These are phyloP conservation scores for Paraplagusia blochii DNA, from an alignment of 2,113 vertebrate species.

Conservation along the genomic window DNA sequence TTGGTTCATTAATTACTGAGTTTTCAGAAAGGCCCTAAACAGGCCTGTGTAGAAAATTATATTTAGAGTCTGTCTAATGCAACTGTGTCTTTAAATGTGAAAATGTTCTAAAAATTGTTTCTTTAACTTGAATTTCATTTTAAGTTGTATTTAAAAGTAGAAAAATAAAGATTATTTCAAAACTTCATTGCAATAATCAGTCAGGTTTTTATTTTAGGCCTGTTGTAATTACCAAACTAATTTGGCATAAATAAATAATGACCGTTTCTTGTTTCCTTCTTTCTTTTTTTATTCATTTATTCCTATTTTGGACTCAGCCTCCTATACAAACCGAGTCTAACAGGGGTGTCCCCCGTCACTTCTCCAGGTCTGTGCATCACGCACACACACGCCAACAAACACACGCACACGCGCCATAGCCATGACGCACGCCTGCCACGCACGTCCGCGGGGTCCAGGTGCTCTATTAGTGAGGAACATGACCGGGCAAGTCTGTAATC, in stretches of 20 bases:
- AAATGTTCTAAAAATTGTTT: no score
- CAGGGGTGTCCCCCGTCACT: slow-evolving; percentile 53
- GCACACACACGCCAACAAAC: slow-evolving; percentile 14
- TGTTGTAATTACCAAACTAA: no score
- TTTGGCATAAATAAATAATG: no score
- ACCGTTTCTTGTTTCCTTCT: no score
- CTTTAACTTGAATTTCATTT: no score
- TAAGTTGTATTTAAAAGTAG: no score
- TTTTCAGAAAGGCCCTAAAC: slow-evolving; percentile 5
- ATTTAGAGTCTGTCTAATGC: not conserved
- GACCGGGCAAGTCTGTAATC: slow-evolving; percentile 67
- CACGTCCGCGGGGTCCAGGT: slow-evolving; percentile 69
- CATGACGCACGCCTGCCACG: slow-evolving; percentile 28
- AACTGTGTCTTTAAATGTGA: no score
- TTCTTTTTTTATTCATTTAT: not conserved
- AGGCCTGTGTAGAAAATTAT: slow-evolving; percentile 15
- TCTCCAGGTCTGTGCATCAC: slow-evolving; percentile 29
- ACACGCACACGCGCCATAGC: slow-evolving; percentile 7
- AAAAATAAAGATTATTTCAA: no score
- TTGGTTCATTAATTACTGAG: not conserved
- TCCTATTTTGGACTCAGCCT: not conserved
- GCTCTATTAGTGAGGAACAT: slow-evolving; percentile 71
- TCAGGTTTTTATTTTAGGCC: no score
- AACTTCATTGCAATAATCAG: no score
- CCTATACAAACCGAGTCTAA: slow-evolving; percentile 9